Conservation (phyloP, 2,888 invertebrate species). For the Chrysomela aeneicollis region DNA sequence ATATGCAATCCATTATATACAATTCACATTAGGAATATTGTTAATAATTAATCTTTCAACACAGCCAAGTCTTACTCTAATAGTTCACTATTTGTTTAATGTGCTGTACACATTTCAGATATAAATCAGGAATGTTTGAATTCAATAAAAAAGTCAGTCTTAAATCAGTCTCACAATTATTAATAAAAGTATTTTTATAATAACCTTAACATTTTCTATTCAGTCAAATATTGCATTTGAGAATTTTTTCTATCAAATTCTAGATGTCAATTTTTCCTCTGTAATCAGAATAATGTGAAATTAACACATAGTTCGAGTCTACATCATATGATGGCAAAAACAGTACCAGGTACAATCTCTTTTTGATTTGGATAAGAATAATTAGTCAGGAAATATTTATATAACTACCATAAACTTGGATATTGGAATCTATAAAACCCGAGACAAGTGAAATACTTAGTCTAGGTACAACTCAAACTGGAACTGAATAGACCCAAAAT, state of each 20-base stretch:
- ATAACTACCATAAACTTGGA: too few species aligned
- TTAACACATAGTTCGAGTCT: background rate
- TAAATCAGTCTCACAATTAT: background rate
- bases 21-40: background rate
- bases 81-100: background rate
- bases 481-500: too few species aligned
- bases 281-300: background rate
- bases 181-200: background rate
- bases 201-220: background rate
- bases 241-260: background rate
- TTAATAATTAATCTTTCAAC: background rate
- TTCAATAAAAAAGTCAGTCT: background rate
- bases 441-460: too few species aligned
- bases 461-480: too few species aligned
- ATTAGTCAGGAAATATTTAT: too few species aligned
- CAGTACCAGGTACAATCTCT: too few species aligned
- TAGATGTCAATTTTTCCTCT: background rate
- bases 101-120: background rate
- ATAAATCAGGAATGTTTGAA: background rate
- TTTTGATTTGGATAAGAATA: too few species aligned
- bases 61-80: constrained; percentile 5
- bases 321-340: too few species aligned
- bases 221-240: background rate
- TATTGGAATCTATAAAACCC: too few species aligned
- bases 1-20: background rate